These are phyloP conservation scores for Euzetes globulus DNA, from an alignment of 2,888 invertebrate genomes.

Conservation along the genomic window DNA sequence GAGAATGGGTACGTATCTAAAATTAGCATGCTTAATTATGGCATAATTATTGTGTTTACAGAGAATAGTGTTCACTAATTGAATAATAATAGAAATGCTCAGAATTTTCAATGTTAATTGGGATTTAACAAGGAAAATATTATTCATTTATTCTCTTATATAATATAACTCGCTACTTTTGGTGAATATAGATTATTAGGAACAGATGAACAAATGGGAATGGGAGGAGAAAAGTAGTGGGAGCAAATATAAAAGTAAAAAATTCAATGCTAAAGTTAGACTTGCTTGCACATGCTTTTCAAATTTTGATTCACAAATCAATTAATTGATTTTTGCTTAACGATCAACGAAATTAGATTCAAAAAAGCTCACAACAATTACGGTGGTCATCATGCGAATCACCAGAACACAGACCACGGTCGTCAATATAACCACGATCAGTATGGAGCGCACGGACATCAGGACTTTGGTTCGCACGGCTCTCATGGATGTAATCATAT, in stretches of 20 bases:
- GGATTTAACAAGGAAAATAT: not conserved
- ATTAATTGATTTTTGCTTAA: not conserved
- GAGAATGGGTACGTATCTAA: not conserved
- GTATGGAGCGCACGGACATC: not conserved
- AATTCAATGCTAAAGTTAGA: too few relatives aligned
- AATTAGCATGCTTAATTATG: not conserved
- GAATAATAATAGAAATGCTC: not conserved
- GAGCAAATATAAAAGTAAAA: too few relatives aligned
- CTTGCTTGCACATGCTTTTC: too few relatives aligned
- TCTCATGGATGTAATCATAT: too few relatives aligned
- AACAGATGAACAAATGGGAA: too few relatives aligned
- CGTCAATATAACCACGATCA: not conserved
- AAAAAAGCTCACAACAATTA: slow-evolving; percentile 17
- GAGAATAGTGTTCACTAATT: not conserved
- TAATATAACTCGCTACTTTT: too few relatives aligned
- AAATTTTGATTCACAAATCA: too few relatives aligned
- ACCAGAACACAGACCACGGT: not conserved
- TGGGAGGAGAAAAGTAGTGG: too few relatives aligned
- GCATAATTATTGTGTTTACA: not conserved
- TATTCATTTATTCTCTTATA: too few relatives aligned
- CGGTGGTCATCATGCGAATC: not conserved
- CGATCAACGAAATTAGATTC: not conserved
- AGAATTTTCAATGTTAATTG: not conserved
- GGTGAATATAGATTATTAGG: too few relatives aligned
- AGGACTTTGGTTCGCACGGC: not conserved